Evolutionary conservation across 2,797 vertebrate genomes (phyloP), one percentile per base, ranked within the genome.

Genomic region (Uromys caudimaculatus): DNA sequence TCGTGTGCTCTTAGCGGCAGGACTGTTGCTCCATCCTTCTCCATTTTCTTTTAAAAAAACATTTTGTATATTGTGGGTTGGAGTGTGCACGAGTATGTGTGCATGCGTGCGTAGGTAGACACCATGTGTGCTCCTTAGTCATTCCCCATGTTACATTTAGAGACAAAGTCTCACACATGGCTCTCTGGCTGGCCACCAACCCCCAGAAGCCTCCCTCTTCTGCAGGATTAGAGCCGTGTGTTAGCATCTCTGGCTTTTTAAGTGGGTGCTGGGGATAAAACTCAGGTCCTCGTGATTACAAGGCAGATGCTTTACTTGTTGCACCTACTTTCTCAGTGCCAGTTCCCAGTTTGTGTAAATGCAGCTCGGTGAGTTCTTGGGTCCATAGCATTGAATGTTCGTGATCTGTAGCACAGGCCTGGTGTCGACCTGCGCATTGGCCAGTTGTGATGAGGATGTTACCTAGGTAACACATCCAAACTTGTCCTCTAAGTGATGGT

Each of bases 401-500:
- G 23, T 19, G 62, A 32, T 64, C 4, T 2, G 10, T 62, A 62
- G 60, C 60, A 4, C 52, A 41, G 23, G 29, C 19, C 83, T 7
- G 24, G 16, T 52, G 27, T 21, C 4, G 62, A 9, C n/a, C 69
- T n/a, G 24, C 14, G 6, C 3, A 23, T 24, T 89, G 17, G 32
- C 71, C 32, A 44, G 21, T 38, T 44, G 35, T 0, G 16, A 19
- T 14, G 24, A 14, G 64, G 69, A 41, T 29, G 0, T 73, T 89
- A 50, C 32, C 71, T 19, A 1, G 11, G 16, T 29, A 47, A 64
- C 14, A 38, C 44, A 24, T 8, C 0, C 0, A 6, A 29, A 38
- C 19, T 47, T 41, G 27, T 73, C 38, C 24, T 44, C 4, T 52
- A 38, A 52, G 60, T 82, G 27, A 60, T 35, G 0, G 0, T 82